These are phyloP conservation scores for Fregetta grallaria DNA, from an alignment of 2,113 vertebrate species.

Conservation along the genomic window DNA sequence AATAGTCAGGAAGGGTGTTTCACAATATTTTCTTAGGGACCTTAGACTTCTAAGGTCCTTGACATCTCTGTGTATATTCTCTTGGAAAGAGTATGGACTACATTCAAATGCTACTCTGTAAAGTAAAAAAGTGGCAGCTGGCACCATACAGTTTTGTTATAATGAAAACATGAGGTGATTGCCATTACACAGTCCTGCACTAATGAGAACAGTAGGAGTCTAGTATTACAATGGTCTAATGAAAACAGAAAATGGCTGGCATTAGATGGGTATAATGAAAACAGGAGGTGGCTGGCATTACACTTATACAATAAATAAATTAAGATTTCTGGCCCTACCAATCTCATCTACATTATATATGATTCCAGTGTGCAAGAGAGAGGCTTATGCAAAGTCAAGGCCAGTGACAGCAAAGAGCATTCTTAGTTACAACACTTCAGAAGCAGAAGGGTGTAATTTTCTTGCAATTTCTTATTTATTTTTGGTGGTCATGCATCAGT, in stretches of 20 bases:
- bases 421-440: background rate
- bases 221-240: slow-evolving; percentile 82
- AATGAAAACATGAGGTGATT: slow-evolving; percentile 85
- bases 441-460: background rate
- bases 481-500: background rate
- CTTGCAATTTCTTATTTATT: background rate
- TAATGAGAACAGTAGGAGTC: slow-evolving; percentile 85
- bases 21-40: background rate
- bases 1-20: background rate
- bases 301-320: slow-evolving; percentile 71
- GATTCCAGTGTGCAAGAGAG: background rate
- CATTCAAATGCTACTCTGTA: slow-evolving; percentile 72
- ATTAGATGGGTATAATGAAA: slow-evolving; percentile 82
- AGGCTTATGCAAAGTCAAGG: background rate
- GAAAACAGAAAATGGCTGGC: slow-evolving; percentile 84
- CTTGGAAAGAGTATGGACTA: slow-evolving; percentile 8
- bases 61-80: background rate
- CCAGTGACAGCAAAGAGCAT: background rate
- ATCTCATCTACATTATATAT: slow-evolving; percentile 67
- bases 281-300: slow-evolving; percentile 78
- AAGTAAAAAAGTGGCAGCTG: slow-evolving; percentile 79
- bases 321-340: slow-evolving; percentile 67
- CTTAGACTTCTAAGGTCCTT: background rate
- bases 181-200: slow-evolving; percentile 82
- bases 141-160: slow-evolving; percentile 80